Evolutionary conservation across 2,888 invertebrate species (phyloP).

Genomic region (Torymus aiolomorphi): DNA sequence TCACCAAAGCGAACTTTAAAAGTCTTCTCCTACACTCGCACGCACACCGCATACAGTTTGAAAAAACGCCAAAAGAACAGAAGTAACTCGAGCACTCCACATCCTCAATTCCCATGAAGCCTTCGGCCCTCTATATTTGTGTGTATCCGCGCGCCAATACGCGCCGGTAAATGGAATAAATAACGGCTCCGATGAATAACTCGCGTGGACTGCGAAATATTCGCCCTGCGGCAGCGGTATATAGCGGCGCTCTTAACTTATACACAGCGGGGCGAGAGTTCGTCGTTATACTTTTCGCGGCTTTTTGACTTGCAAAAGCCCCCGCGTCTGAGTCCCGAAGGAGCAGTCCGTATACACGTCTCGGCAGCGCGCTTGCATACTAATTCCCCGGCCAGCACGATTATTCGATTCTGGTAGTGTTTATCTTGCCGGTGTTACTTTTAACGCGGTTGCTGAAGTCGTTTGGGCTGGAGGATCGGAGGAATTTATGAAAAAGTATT

Average conservation of each 20-base stretch:
- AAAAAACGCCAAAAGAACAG: not conserved
- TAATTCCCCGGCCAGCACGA: too few relatives aligned
- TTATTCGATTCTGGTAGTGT: too few relatives aligned
- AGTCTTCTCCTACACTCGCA: too few relatives aligned
- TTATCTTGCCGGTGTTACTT: not conserved
- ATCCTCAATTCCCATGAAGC: conserved; percentile 23
- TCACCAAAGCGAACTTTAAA: not conserved
- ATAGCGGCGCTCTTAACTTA: conserved; percentile 5
- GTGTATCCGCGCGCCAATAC: not conserved
- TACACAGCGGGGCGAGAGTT: not conserved
- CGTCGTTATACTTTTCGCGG: not conserved
- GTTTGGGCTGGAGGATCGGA: not conserved
- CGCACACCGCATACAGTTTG: too few relatives aligned
- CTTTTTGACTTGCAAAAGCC: not conserved
- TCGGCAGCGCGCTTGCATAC: too few relatives aligned
- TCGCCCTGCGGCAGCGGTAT: too few relatives aligned
- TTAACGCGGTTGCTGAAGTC: not conserved
- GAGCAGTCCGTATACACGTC: too few relatives aligned
- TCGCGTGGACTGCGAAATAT: conserved; percentile 1
- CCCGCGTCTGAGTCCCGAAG: too few relatives aligned
- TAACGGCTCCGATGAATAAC: conserved; percentile 45
- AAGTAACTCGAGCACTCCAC: conserved; percentile 6
- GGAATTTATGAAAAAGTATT: too few relatives aligned
- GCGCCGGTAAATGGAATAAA: conserved; percentile 38
- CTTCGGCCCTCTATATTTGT: not conserved